phyloP scores from a whole-genome alignment of 2,113 vertebrate species.

The Turnix velox region DNA sequence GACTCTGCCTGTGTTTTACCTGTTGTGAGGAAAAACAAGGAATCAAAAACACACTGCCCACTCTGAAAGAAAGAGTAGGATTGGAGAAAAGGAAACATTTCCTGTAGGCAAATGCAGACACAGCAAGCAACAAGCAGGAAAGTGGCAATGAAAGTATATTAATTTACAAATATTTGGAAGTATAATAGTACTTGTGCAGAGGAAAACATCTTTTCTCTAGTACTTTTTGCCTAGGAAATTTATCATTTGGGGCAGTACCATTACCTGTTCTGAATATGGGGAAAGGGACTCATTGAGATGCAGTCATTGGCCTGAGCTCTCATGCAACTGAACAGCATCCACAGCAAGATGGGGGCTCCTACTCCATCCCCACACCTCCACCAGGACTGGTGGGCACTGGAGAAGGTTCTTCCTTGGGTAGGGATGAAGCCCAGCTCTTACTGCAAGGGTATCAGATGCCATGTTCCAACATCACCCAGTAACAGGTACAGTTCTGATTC shows the following conservation, averaged over 20 bases:
- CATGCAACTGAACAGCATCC: fast-evolving
- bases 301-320: fast-evolving
- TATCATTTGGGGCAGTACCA: too few relatives aligned
- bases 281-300: not conserved
- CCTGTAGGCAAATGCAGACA: not conserved
- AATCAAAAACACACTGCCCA: not conserved
- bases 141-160: not conserved
- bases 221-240: not conserved
- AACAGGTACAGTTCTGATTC: not conserved
- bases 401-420: not conserved
- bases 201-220: not conserved
- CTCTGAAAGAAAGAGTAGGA: not conserved
- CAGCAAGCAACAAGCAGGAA: not conserved
- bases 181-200: not conserved
- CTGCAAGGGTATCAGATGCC: not conserved
- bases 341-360: not conserved
- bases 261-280: fast-evolving
- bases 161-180: not conserved
- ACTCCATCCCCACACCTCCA: not conserved
- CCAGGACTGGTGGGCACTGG: not conserved
- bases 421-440: fast-evolving
- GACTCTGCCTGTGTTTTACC: not conserved
- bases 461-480: not conserved
- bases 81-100: not conserved
- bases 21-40: not conserved